Percentiles rank a stretch among this genome's conserved stretches.
These are phyloP conservation scores for Alligator sinensis DNA, from an alignment of 2,113 vertebrate genomes.

Conservation along the genomic window DNA sequence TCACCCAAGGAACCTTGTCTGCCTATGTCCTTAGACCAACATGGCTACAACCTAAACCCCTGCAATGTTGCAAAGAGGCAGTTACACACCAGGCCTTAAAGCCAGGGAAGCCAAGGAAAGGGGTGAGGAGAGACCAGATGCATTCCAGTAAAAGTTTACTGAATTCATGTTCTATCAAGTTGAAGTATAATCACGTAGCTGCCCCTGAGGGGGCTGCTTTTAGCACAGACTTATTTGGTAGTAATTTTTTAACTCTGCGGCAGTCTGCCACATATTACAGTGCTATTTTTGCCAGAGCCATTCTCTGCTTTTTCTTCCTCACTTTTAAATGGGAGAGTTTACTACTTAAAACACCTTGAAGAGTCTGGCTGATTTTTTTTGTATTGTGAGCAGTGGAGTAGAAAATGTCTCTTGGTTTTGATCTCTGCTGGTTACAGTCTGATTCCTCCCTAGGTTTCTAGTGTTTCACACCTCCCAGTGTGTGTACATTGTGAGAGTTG, in stretches of 20 bases:
- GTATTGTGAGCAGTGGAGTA: background rate
- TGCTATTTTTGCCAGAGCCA: constrained; percentile 11
- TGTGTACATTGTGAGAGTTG: background rate
- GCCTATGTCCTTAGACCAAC: too few relatives aligned
- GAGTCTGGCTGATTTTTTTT: background rate
- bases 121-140: background rate
- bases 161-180: background rate
- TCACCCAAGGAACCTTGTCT: too few relatives aligned
- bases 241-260: constrained; percentile 28
- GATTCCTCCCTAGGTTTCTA: background rate
- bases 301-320: background rate
- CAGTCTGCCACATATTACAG: constrained; percentile 19
- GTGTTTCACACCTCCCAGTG: background rate
- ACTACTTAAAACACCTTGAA: background rate
- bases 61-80: background rate
- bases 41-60: too few relatives aligned
- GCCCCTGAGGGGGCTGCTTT: background rate
- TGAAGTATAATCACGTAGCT: constrained; percentile 12
- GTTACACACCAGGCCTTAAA: background rate
- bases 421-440: background rate
- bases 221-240: background rate
- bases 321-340: background rate
- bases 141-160: background rate
- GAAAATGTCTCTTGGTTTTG: constrained; percentile 24
- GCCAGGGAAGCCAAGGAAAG: background rate